Evolutionary conservation across 2,797 vertebrate genomes (phyloP), one percentile per base, ranked within the genome.

Genomic region (Gymnopithys bicolor): DNA sequence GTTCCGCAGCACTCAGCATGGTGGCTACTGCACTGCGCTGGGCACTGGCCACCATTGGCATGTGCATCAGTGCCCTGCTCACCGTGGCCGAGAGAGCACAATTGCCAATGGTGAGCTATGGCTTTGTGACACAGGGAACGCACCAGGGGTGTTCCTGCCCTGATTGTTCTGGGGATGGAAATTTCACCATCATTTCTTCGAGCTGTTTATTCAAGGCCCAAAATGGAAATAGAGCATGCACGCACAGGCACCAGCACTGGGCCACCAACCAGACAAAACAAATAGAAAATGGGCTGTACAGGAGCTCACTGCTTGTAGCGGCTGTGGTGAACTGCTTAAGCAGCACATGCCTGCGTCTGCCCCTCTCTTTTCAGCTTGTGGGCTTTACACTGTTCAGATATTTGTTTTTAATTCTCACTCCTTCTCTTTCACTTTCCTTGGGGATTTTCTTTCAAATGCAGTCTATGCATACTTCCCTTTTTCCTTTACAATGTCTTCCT

Each of bases 391-490:
- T 94, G 94, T 62, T 91, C 62, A 11, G 64, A 75, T 81, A 85
- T 97, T 97, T 96, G 89, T 91, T 96, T 95, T 84, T 69, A 90
- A 89, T 91, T 93, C 84, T 55, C 1, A 0, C 75, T 95, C 76
- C 83, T 94, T 89, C 81, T 85, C 76, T 94, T 94, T 87, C 5
- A 18, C 76, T 87, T 92, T 95, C 90, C 92, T 96, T 33, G 62
- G 94, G 92, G 87, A 94, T 95, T 96, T 97, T 79, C 93, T 94
- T 96, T 95, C 93, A 97, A 95, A 95, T 91, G 71, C 55, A 83
- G 76, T 81, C 95, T 48, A 95, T 87, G 83, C 93, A 60, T 82
- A 91, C 86, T 94, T 95, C 96, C 96, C 91, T 76, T 91, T 81
- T 95, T 90, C 84, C 81, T 92, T 94, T 92, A 96, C 90, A 97